phyloP scores from a whole-genome alignment of 1,140 invertebrate genomes.

The Chionoecetes opilio region DNA sequence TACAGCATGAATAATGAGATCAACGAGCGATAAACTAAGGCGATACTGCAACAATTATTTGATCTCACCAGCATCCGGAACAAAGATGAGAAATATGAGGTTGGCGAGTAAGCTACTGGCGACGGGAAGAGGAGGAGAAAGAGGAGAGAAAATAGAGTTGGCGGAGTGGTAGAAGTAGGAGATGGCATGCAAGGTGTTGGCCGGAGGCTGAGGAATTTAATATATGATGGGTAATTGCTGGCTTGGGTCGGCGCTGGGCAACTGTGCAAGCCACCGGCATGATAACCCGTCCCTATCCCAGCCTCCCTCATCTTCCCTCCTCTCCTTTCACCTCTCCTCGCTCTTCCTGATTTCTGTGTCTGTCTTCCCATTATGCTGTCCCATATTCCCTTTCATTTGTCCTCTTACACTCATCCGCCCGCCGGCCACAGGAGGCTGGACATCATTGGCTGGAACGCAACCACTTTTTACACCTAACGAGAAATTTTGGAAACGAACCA shows the following conservation, averaged over 20 bases:
- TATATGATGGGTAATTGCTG: slow-evolving; percentile 67
- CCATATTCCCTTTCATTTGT: slow-evolving; percentile 24
- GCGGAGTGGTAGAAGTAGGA: slow-evolving; percentile 23
- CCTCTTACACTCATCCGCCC: neutral
- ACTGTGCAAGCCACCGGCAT: slow-evolving; percentile 49
- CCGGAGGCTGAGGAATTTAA: slow-evolving; percentile 61
- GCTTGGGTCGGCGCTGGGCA: slow-evolving; percentile 57
- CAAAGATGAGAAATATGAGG: neutral
- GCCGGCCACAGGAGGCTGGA: neutral
- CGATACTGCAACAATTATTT: slow-evolving; percentile 5
- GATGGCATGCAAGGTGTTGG: slow-evolving; percentile 55
- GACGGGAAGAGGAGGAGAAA: slow-evolving; percentile 30
- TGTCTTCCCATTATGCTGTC: neutral
- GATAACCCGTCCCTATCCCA: neutral
- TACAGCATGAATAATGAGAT: neutral
- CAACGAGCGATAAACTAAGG: neutral
- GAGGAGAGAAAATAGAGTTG: slow-evolving; percentile 2
- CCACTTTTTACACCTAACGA: slow-evolving; percentile 25
- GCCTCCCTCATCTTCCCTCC: neutral
- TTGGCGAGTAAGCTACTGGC: slow-evolving; percentile 27
- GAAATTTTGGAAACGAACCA: slow-evolving; percentile 50
- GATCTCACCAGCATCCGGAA: neutral
- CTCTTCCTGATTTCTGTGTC: neutral
- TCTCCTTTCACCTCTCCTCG: slow-evolving; percentile 3
- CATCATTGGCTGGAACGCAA: neutral